These are phyloP conservation scores for Salticus scenicus DNA, from an alignment of 2,888 invertebrate genomes.

Conservation along the genomic window DNA sequence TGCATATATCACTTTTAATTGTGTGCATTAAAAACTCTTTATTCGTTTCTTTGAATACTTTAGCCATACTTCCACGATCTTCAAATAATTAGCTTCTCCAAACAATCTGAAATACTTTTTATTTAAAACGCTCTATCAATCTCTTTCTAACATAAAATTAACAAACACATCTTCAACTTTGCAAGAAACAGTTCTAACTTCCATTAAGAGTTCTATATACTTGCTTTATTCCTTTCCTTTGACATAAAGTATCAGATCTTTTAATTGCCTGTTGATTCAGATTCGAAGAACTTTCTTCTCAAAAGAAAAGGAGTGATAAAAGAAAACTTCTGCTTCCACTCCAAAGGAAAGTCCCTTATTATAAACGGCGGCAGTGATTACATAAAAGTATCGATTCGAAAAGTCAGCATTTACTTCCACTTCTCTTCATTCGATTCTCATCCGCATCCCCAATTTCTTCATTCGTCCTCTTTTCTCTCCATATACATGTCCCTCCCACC, in stretches of 20 bases:
- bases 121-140: too few relatives aligned
- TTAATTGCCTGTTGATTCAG: conserved; percentile 17
- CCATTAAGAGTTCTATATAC: too few relatives aligned
- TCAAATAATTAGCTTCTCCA: too few relatives aligned
- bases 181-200: too few relatives aligned
- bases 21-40: too few relatives aligned
- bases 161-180: too few relatives aligned
- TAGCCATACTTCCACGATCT: too few relatives aligned
- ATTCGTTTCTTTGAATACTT: too few relatives aligned
- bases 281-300: not conserved
- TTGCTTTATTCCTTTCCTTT: not conserved
- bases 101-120: too few relatives aligned
- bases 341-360: conserved; percentile 20
- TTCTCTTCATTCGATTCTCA: conserved; percentile 53
- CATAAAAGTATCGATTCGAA: conserved; percentile 53
- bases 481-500: conserved; percentile 1
- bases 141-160: too few relatives aligned
- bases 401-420: conserved; percentile 63
- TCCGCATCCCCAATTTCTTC: conserved; percentile 33
- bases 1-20: too few relatives aligned
- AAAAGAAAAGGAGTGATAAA: not conserved
- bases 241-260: not conserved
- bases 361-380: conserved; percentile 39
- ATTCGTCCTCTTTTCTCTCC: conserved; percentile 6
- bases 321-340: not conserved